Evolutionary conservation across 1,140 invertebrate species (phyloP).

Genomic region (Dufourea novaeangliae): DNA sequence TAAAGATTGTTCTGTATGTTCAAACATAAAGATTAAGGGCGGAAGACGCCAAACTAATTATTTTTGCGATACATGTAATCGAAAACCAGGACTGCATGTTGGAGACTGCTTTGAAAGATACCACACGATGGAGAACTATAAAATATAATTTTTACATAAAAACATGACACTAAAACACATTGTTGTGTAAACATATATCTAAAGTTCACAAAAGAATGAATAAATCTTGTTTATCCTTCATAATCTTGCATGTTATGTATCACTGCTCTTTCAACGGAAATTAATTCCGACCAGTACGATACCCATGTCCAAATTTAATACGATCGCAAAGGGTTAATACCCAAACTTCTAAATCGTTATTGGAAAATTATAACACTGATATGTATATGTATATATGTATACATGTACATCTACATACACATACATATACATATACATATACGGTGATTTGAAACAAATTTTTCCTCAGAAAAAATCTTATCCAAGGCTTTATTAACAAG

Average conservation of each 20-base stretch:
- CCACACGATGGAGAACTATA: constrained; percentile 20
- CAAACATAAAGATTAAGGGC: constrained; percentile 20
- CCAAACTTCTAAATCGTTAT: no score
- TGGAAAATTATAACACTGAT: no score
- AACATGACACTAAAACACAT: not conserved
- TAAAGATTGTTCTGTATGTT: constrained; percentile 15
- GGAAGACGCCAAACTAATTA: constrained; percentile 21
- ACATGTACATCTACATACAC: no score
- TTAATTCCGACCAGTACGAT: constrained; percentile 33
- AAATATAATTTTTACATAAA: constrained; percentile 18
- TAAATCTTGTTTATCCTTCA: constrained; percentile 20
- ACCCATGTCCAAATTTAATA: no score
- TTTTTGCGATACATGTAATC: constrained; percentile 12
- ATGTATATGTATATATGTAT: no score
- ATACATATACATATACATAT: no score
- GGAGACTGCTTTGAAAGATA: constrained; percentile 25
- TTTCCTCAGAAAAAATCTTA: no score
- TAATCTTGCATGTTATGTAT: constrained; percentile 29
- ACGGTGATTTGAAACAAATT: no score
- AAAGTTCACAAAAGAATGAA: constrained; percentile 19
- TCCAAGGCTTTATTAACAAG: no score
- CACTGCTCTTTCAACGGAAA: constrained; percentile 14
- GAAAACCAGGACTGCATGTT: not conserved
- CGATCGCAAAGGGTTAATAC: no score
- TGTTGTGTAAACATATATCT: constrained; percentile 13